Base-by-base conservation (phyloP, 2,888 invertebrate species). In the Luperina testacea region DNA sequence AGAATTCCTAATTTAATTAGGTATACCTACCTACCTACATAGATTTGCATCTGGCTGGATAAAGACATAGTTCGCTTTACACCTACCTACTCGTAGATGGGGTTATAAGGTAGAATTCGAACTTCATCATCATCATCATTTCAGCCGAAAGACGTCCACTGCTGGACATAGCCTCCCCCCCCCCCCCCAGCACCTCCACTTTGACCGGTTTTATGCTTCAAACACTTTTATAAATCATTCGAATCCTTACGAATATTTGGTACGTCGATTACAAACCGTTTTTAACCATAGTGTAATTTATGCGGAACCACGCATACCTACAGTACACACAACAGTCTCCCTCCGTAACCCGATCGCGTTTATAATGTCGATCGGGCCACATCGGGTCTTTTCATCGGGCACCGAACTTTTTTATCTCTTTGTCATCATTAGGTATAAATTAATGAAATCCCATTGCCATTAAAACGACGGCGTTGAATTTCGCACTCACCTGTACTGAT, bases 261-360 rank as follows among this genome's bases (percentile, higher is more conserved):
- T 64, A 61, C 15, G 13, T 24, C 42, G 11, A 51, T 76, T 15
- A 20, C 51, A 15, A 59, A 48, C 15, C n/a, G 11, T 51, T 78
- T 72, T 53, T 38, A 17, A 42, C 38, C 20, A n/a, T n/a, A 68
- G 71, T 73, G 17, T 85, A 79, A 82, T 82, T 71, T 82, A 86
- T 87, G 80, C 86, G 53, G 78, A 86, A 80, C 86, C 83, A 86
- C 82, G 80, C 24, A 24, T 48, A 67, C 2, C 2, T 68, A 63
- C 38, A 42, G 68, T 32, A 59, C 65, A 73, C 85, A 75, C 75
- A 77, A 81, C 79, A 51, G 69, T 45, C 42, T 80, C 77, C 61
- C 72, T 69, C 63, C 82, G 91, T 89, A 91, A 92, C 91, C 87
- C 87, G 90, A 92, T 91, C 90, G 84, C 91, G 88, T 91, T 92